Evolutionary conservation across 2,113 vertebrate species (phyloP), one percentile per base, ranked within the genome.

Genomic region (Cichladusa arquata): DNA sequence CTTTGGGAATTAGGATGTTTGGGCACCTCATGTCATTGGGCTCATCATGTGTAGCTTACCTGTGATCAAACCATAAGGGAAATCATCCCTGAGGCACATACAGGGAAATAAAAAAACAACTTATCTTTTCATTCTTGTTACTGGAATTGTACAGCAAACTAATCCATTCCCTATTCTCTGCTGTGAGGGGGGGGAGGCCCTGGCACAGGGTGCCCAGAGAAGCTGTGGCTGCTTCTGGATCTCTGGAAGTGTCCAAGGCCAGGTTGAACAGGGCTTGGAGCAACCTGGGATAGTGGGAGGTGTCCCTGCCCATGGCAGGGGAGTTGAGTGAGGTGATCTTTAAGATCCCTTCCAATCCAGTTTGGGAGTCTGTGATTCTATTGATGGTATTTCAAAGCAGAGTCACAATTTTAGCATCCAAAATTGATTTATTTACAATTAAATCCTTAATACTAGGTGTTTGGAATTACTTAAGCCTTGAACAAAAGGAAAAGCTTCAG

Each of bases 191-290:
- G 58, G 11, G 0, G 1, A 72, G 31, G 14, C 57, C 42, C 58
- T 57, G 50, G 42, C 66, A 64, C 31, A 42, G 42, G 13, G 3
- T 57, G 42, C 20, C 20, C 57, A 64, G 42, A 56, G 57, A 22
- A 66, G 67, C 69, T 60, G 60, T 28, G 60, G 38, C 69, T 81
- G 77, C 19, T 23, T 12, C 69, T 70, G 54, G 31, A 66, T 14
- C 28, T 44, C 51, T 74, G 36, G 28, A 2, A 81, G 13, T 38
- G 60, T 18, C 77, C 86, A 20, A 67, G 60, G 38, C 23, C 60
- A 38, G 44, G 36, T 0, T 73, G 58, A 42, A 57, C 0, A 0
- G 11, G 20, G 31, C 34, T 33, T 48, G 31, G 36, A 58, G 36
- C 23, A 29, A 0, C 3, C 24, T 22, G 24, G 0, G 51, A 0